Evolutionary conservation across 2,888 invertebrate species (phyloP).

Genomic region (Dysmachus trigonus): DNA sequence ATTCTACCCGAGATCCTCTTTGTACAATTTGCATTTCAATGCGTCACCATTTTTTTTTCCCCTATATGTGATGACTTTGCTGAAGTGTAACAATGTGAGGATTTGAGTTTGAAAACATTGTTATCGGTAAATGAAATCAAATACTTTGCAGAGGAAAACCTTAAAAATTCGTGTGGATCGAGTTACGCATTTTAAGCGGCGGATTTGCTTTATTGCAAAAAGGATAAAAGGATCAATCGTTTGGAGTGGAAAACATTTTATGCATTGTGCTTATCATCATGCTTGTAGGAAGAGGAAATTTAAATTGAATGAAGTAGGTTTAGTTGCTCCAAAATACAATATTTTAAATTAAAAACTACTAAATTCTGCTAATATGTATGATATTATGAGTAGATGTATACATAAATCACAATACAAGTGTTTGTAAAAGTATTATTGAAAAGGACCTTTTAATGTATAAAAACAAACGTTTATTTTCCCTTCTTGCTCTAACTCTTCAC

Average conservation of each 20-base stretch:
- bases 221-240: background rate
- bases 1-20: background rate
- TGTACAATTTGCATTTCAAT: background rate
- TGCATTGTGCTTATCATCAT: background rate
- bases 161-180: background rate
- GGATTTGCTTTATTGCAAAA: background rate
- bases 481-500: background rate
- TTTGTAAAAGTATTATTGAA: background rate
- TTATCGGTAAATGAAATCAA: background rate
- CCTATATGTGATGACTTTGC: background rate
- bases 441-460: background rate
- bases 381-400: background rate
- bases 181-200: background rate
- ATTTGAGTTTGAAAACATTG: background rate
- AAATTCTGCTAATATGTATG: background rate
- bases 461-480: background rate
- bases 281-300: background rate
- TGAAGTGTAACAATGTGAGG: background rate
- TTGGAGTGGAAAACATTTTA: background rate
- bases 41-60: background rate
- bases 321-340: background rate
- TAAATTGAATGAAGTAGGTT: background rate
- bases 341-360: background rate
- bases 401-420: background rate
- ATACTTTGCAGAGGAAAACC: background rate